phyloP scores from a whole-genome alignment of 2,888 invertebrate genomes.

The Allophyes oxyacanthae region DNA sequence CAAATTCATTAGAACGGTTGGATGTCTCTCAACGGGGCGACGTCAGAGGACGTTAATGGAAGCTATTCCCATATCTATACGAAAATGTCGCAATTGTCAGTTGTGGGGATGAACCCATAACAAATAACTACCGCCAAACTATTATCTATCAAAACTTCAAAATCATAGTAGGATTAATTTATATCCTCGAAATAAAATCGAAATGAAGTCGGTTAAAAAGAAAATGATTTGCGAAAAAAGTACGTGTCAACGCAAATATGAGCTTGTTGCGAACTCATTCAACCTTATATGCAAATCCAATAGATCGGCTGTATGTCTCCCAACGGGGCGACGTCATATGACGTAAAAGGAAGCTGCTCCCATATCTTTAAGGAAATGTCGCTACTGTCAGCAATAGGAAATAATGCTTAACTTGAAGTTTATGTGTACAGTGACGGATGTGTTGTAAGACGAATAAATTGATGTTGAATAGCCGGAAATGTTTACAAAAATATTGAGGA shows the following conservation, averaged over 20 bases:
- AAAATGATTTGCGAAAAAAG: conserved; percentile 1
- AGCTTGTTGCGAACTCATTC: conserved; percentile 49
- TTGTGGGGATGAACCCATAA: too few relatives aligned
- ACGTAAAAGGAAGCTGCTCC: conserved; percentile 37
- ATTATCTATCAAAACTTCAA: too few relatives aligned
- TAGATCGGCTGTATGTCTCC: conserved; percentile 62
- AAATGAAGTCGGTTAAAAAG: neutral
- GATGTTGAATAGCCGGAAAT: conserved; percentile 14
- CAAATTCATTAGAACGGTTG: conserved; percentile 67
- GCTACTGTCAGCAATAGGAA: conserved; percentile 37
- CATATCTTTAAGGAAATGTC: conserved; percentile 32
- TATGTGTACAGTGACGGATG: conserved; percentile 31
- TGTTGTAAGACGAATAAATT: conserved; percentile 35
- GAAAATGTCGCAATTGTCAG: conserved; percentile 40
- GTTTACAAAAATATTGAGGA: conserved; percentile 19
- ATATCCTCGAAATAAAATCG: neutral
- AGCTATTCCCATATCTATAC: conserved; percentile 25
- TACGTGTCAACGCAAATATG: conserved; percentile 55
- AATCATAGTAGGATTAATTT: too few relatives aligned
- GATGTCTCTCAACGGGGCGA: conserved; percentile 55
- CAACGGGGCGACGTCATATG: conserved; percentile 45
- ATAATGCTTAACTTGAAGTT: conserved; percentile 40
- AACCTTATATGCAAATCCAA: conserved; percentile 72
- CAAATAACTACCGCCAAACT: too few relatives aligned
- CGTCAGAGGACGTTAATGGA: conserved; percentile 42